phyloP scores from a whole-genome alignment of 2,888 invertebrate genomes.

The Lepeophtheirus nordmannii region DNA sequence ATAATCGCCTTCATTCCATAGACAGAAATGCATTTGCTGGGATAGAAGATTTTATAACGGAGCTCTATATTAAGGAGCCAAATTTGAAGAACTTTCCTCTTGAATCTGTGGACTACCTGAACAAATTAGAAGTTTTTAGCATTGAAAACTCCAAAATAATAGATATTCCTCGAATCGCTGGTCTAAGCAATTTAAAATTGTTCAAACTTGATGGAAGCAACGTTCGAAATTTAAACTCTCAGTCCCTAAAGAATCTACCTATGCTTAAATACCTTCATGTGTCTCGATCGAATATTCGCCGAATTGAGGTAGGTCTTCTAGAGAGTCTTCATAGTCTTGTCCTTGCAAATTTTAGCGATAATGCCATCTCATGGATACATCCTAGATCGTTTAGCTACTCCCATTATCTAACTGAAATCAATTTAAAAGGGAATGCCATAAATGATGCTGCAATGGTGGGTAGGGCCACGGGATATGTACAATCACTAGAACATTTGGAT shows the following conservation, averaged over 20 bases:
- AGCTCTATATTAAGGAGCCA: conserved; percentile 22
- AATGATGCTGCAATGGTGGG: conserved; percentile 20
- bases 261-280: conserved; percentile 21
- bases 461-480: conserved; percentile 10
- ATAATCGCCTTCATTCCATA: conserved; percentile 20
- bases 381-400: conserved; percentile 21
- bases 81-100: conserved; percentile 11
- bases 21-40: conserved; percentile 25
- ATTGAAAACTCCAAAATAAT: conserved; percentile 23
- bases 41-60: conserved; percentile 19
- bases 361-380: conserved; percentile 23
- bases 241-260: conserved; percentile 7
- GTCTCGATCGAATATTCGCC: not conserved
- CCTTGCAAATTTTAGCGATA: conserved; percentile 23
- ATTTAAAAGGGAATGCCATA: conserved; percentile 7
- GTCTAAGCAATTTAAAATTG: conserved; percentile 13
- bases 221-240: conserved; percentile 1
- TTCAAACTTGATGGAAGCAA: conserved; percentile 22
- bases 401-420: conserved; percentile 6
- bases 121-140: conserved; percentile 16
- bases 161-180: conserved; percentile 20
- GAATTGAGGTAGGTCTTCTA: conserved; percentile 19
- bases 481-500: conserved; percentile 19
- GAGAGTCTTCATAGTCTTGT: conserved; percentile 16
- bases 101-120: conserved; percentile 15